Percentiles rank a stretch among this genome's conserved stretches.
phyloP scores from a whole-genome alignment of 2,888 invertebrate species.

The Steromphala cineraria region DNA sequence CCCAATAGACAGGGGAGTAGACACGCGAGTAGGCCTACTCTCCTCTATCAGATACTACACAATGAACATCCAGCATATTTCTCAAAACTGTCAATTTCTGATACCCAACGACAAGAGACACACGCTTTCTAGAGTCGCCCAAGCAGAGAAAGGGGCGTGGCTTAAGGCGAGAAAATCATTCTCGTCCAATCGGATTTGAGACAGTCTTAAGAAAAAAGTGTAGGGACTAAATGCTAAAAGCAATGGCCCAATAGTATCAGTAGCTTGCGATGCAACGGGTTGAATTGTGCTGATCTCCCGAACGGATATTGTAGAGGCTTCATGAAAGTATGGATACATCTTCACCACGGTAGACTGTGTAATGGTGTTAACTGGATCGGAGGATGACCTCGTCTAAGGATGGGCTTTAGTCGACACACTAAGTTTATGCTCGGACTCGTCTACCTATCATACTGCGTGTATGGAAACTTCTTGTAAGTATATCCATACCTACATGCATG shows the following conservation, averaged over 20 bases:
- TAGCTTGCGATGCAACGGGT: not conserved
- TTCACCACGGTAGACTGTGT: not conserved
- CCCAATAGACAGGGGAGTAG: not conserved
- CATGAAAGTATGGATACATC: not conserved
- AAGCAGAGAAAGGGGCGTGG: slow-evolving; percentile 4
- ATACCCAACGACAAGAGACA: not conserved
- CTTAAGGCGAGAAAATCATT: not conserved
- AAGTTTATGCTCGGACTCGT: slow-evolving; percentile 53
- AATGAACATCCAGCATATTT: not conserved
- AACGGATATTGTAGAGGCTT: not conserved
- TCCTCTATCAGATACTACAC: not conserved
- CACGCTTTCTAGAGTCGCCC: not conserved
- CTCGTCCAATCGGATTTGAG: not conserved
- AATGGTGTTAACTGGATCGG: not conserved
- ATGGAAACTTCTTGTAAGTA: slow-evolving; percentile 66
- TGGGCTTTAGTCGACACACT: slow-evolving; percentile 57
- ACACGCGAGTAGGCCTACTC: not conserved
- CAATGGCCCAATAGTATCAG: not conserved
- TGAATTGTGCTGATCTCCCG: not conserved
- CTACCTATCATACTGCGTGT: slow-evolving; percentile 58
- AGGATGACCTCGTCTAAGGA: slow-evolving; percentile 33
- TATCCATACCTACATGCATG: not conserved
- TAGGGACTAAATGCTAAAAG: not conserved
- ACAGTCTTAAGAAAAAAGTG: not conserved
- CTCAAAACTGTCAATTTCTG: not conserved